Base-by-base conservation (phyloP, 2,888 invertebrate genomes). In the Drosophila falleni region DNA sequence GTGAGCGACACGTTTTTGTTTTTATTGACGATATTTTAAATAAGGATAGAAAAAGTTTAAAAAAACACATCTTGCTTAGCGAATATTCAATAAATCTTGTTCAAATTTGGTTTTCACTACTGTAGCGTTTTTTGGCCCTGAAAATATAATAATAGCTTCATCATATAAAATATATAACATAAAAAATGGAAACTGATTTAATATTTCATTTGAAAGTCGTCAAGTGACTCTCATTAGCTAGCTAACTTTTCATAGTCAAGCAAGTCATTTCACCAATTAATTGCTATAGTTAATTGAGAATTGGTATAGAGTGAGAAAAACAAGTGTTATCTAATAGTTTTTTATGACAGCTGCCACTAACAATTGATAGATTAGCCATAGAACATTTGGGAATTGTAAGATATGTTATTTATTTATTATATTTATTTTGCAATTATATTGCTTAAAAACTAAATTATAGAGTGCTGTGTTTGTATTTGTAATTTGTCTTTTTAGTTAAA, bases 181-280 rank as follows among this genome's bases (percentile, higher is more conserved):
- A 49, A 49, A 33, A 49, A 49, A 16, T 49, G 16, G 16, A 31
- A 6, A 16, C 16, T 16, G n/a, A 42, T 42, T 29, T 29, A 1
- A 19, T 23, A 44, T 19, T 23, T 42, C 0, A 56, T 44, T 56
- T 44, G 10, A 46, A 56, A 56, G 15, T 44, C 26, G 44, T 26
- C 55, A 44, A 35, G 35, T 56, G 44, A 56, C 42, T 55, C n/a
- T 55, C 26, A 5, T 31, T 49, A 16, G 16, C 5, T 49, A 31
- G 3, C 11, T n/a, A 8, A 26, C 23, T 37, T 53, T 39, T 39
- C 15, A n/a, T 10, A 13, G 3, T 10, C 10, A 11, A 41, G 8
- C 41, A 31, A 41, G 42, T 31, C n/a, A 19, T 31, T 42, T 42
- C 31, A n/a, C 41, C 31, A 54, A 42, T 54, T 42, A 31, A 31